These are phyloP conservation scores for Nesospiza acunhae DNA, from an alignment of 2,113 vertebrate genomes.

Conservation along the genomic window DNA sequence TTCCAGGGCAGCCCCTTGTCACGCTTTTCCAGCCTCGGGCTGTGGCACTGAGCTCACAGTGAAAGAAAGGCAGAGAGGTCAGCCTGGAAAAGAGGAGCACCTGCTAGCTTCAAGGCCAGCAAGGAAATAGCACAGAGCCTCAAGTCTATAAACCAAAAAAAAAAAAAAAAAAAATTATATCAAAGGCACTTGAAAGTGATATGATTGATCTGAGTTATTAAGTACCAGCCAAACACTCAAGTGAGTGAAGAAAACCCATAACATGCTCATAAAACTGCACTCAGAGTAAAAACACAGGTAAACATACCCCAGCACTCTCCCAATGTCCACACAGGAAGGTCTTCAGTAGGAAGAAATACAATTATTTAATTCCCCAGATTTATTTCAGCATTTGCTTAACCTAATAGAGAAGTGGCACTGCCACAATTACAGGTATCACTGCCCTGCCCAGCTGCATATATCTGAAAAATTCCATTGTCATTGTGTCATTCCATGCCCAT, in stretches of 20 bases:
- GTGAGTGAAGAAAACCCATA: not conserved
- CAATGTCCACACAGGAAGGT: not conserved
- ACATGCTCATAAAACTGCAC: not conserved
- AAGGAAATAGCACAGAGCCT: not conserved
- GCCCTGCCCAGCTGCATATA: not conserved
- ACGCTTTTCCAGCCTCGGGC: constrained; percentile 1
- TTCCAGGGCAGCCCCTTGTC: not conserved
- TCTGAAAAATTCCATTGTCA: not conserved
- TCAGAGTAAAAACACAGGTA: not conserved
- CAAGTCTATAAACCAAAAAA: not conserved
- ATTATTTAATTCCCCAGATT: not conserved
- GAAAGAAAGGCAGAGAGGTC: not conserved
- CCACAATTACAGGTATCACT: not conserved
- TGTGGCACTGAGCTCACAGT: not conserved
- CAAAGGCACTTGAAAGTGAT: not conserved
- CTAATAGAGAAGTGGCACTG: not conserved
- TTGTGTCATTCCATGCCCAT: too few relatives aligned
- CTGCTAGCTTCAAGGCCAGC: not conserved
- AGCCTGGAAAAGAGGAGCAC: not conserved
- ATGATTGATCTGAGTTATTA: not conserved
- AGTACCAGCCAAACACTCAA: not conserved
- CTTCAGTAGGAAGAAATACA: not conserved
- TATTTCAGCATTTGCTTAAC: constrained; percentile 13
- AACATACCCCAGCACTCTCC: not conserved
- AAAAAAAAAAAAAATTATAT: not conserved